phyloP scores from a whole-genome alignment of 2,888 invertebrate species.

The Creontiades dilutus region DNA sequence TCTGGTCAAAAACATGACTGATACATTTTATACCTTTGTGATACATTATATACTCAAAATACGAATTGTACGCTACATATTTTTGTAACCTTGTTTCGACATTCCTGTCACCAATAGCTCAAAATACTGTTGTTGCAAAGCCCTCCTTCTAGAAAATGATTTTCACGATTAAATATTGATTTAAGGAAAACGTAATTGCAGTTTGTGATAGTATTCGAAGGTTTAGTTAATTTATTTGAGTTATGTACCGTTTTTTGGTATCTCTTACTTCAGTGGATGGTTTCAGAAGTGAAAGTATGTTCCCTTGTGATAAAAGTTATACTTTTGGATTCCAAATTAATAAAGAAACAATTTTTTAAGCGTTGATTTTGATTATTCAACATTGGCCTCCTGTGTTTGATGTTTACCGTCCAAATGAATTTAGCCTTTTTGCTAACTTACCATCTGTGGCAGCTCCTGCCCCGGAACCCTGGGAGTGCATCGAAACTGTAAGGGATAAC shows the following conservation, averaged over 20 bases:
- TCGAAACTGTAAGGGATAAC: too few relatives aligned
- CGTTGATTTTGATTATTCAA: background rate
- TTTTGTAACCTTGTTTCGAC: conserved; percentile 17
- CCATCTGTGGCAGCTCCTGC: too few relatives aligned
- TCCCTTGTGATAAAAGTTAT: conserved; percentile 11
- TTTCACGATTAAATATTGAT: background rate
- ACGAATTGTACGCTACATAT: conserved; percentile 16
- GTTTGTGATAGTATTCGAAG: background rate
- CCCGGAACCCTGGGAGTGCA: too few relatives aligned
- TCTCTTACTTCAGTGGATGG: background rate
- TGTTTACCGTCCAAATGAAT: too few relatives aligned
- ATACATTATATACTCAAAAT: background rate
- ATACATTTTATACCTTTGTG: background rate
- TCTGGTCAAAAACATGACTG: conserved; percentile 25
- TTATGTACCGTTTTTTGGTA: background rate
- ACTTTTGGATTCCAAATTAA: conserved; percentile 10
- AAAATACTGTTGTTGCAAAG: background rate
- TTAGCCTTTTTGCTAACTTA: too few relatives aligned
- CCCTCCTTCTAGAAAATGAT: background rate
- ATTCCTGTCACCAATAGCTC: conserved; percentile 2
- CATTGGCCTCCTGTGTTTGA: too few relatives aligned
- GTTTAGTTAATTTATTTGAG: background rate
- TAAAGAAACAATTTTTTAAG: conserved; percentile 1
- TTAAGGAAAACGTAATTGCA: background rate
- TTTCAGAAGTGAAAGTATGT: background rate